These are phyloP conservation scores for Gallinago media DNA, from an alignment of 2,113 vertebrate species.

Conservation along the genomic window DNA sequence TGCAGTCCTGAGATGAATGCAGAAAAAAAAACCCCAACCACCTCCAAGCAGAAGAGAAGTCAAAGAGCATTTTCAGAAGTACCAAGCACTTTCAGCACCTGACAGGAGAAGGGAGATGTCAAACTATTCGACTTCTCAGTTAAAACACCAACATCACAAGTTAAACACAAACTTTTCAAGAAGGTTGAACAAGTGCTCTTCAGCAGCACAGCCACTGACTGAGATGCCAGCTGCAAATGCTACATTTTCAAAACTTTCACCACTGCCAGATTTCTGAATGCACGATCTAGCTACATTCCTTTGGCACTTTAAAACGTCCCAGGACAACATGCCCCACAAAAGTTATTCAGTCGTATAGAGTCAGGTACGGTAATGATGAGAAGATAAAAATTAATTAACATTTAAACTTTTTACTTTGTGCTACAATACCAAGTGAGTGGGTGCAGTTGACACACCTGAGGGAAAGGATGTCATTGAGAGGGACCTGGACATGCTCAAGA, in stretches of 20 bases:
- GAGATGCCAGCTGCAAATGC: neutral
- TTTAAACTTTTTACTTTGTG: neutral
- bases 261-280: neutral
- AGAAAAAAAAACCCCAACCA: neutral
- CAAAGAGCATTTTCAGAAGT: neutral
- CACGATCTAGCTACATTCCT: accelerated
- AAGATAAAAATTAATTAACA: neutral
- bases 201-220: neutral
- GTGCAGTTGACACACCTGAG: neutral
- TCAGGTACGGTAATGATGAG: neutral
- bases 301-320: neutral
- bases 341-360: neutral
- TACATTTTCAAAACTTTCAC: neutral
- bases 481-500: neutral
- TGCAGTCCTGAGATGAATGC: neutral
- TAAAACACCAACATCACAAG: neutral
- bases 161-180: neutral
- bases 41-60: neutral
- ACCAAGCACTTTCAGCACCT: neutral
- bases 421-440: neutral
- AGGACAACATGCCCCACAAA: neutral
- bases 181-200: neutral
- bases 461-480: neutral
- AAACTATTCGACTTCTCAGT: neutral
- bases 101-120: neutral